Percentiles rank a stretch among this genome's conserved stretches.
Evolutionary conservation across 2,113 vertebrate species (phyloP).

Genomic region (Catharus bicknelli): DNA sequence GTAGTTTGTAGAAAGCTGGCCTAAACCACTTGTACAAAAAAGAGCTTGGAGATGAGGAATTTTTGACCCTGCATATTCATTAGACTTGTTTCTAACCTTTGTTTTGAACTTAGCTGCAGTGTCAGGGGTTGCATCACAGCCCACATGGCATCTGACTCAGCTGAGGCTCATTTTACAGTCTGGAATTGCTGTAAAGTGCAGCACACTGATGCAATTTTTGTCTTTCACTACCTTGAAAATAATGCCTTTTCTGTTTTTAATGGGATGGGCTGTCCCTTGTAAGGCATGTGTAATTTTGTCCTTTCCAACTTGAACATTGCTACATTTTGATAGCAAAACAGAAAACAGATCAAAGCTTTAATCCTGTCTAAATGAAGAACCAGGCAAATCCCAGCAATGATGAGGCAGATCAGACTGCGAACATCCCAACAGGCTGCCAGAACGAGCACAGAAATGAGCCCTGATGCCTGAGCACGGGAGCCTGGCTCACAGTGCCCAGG

Average conservation of each 20-base stretch:
- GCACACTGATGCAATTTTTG: accelerated
- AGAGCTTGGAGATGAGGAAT: not conserved
- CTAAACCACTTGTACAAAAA: not conserved
- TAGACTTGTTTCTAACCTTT: not conserved
- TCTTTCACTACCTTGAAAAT: not conserved
- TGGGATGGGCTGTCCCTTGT: not conserved
- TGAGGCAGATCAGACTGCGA: not conserved
- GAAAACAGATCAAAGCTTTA: not conserved
- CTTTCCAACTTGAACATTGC: not conserved
- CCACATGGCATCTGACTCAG: accelerated
- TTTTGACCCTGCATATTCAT: accelerated
- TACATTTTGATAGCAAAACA: not conserved
- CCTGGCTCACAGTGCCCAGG: accelerated
- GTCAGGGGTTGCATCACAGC: too few species aligned
- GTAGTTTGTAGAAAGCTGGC: not conserved
- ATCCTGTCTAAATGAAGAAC: not conserved
- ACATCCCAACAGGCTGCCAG: not conserved
- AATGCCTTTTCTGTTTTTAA: not conserved
- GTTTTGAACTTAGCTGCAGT: not conserved
- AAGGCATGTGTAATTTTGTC: not conserved
- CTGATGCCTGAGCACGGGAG: accelerated
- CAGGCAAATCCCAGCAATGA: not conserved
- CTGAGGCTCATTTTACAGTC: not conserved
- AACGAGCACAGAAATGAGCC: accelerated
- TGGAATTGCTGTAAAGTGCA: not conserved